Percentiles rank a stretch among this genome's conserved stretches.
Evolutionary conservation across 2,888 invertebrate species (phyloP).

Genomic region (Euspilapteryx auroguttella): DNA sequence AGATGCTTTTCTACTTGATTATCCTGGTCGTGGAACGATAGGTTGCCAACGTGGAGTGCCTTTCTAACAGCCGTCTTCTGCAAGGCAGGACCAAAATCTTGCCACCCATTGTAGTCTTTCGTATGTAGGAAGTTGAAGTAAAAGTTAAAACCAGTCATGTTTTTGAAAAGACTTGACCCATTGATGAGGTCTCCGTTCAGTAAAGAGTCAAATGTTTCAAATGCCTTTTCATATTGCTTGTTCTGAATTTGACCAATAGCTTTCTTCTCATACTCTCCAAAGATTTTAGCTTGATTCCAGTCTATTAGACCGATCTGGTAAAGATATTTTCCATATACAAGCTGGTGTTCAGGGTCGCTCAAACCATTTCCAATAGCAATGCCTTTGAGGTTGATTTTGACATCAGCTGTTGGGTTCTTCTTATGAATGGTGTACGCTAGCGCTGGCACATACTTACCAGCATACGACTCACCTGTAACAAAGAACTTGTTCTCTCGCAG

Average conservation of each 20-base stretch:
- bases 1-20: constrained; percentile 73
- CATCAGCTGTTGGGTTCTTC: constrained; percentile 61
- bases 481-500: constrained; percentile 76
- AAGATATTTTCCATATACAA: constrained; percentile 77
- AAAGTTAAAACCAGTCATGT: constrained; percentile 74
- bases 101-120: constrained; percentile 49
- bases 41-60: constrained; percentile 84
- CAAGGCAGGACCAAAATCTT: constrained; percentile 64
- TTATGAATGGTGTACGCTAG: constrained; percentile 72
- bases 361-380: constrained; percentile 80
- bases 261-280: constrained; percentile 64
- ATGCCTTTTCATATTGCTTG: constrained; percentile 69
- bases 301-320: constrained; percentile 77
- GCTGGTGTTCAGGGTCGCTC: constrained; percentile 76
- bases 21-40: constrained; percentile 66
- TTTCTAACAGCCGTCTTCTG: constrained; percentile 65
- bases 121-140: constrained; percentile 75
- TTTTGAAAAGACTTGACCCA: constrained; percentile 66
- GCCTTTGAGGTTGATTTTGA: constrained; percentile 73
- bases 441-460: constrained; percentile 78
- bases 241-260: constrained; percentile 63
- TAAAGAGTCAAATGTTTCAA: constrained; percentile 69
- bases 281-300: constrained; percentile 59
- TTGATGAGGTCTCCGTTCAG: constrained; percentile 69
- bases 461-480: constrained; percentile 89